These are phyloP conservation scores for Lonchura striata DNA, from an alignment of 2,113 vertebrate genomes.

Conservation along the genomic window DNA sequence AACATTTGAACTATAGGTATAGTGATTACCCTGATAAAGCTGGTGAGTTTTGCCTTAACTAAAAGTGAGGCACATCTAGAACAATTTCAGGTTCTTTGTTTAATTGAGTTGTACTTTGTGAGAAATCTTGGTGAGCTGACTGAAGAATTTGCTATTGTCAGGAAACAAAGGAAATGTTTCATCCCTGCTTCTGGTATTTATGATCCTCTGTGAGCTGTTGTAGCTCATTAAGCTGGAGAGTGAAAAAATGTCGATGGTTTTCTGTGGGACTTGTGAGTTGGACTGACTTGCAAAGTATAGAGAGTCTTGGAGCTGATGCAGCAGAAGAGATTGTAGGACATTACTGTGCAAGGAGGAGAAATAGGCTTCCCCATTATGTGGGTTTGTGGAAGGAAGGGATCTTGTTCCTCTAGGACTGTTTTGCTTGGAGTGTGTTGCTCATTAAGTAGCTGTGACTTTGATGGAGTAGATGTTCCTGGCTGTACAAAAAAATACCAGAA, in stretches of 20 bases:
- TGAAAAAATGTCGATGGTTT: neutral
- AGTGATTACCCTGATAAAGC: neutral
- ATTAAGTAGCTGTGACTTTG: neutral
- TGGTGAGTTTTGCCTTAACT: neutral
- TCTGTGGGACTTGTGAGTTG: neutral
- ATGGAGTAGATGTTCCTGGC: neutral
- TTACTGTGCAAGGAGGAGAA: neutral
- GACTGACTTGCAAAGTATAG: neutral
- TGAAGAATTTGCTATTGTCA: neutral
- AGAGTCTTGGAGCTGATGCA: neutral
- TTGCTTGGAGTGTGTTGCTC: neutral
- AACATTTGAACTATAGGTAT: neutral
- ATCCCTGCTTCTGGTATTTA: neutral
- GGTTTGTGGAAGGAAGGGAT: neutral
- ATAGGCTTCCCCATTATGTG: neutral
- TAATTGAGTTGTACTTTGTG: neutral
- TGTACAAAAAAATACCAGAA: neutral
- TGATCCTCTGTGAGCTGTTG: neutral
- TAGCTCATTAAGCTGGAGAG: neutral
- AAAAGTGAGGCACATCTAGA: neutral
- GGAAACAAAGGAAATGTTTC: neutral
- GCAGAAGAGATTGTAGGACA: neutral
- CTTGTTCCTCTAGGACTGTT: neutral
- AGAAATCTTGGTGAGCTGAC: neutral
- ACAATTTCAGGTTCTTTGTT: neutral